These are phyloP conservation scores for Lasioglossum zephyrum DNA, from an alignment of 2,888 invertebrate species.

Conservation along the genomic window DNA sequence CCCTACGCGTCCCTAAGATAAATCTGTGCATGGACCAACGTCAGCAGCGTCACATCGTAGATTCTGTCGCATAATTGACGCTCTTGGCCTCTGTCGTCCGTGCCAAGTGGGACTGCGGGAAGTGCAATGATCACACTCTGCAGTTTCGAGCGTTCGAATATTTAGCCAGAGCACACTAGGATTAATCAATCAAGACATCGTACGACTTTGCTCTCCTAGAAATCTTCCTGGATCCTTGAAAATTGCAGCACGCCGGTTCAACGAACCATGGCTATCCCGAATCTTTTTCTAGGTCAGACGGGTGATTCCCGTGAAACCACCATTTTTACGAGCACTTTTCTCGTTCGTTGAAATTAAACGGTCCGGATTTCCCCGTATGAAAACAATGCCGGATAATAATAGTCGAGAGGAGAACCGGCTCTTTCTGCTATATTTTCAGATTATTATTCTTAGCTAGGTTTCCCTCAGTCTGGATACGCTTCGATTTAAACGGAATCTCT, in stretches of 20 bases:
- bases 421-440: conserved; percentile 19
- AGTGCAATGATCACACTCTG: not conserved
- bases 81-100: not conserved
- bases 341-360: not conserved
- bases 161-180: not conserved
- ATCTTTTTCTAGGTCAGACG: not conserved
- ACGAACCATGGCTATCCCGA: not conserved
- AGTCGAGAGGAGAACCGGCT: not conserved
- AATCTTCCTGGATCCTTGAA: not conserved
- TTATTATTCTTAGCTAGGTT: conserved; percentile 24
- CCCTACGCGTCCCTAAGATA: not conserved
- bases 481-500: conserved; percentile 40
- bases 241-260: not conserved
- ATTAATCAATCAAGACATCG: not conserved
- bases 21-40: not conserved
- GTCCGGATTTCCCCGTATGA: not conserved
- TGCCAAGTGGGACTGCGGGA: conserved; percentile 8
- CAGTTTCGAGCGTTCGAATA: not conserved
- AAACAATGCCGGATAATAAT: conserved; percentile 32
- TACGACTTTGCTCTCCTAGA: not conserved
- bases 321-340: not conserved
- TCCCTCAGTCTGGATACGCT: conserved; percentile 28
- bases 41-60: not conserved
- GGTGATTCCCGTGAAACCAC: not conserved
- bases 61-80: conserved; percentile 11